A percentile compares a stretch with the other conserved stretches of the same genome.
Conservation (phyloP, 2,888 invertebrate genomes). For the Melikaiella ostensackeni region DNA sequence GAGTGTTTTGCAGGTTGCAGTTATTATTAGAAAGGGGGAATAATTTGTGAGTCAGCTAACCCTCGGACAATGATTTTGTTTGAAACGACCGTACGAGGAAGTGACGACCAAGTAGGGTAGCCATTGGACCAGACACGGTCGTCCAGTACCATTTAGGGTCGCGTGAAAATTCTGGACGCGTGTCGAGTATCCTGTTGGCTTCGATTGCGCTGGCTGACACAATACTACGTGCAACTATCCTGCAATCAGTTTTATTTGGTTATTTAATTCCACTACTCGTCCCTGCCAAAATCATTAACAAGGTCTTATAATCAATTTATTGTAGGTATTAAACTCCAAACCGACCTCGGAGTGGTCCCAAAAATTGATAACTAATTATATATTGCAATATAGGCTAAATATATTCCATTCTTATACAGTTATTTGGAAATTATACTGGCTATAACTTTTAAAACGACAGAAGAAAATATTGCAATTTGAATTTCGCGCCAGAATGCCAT, state of each 20-base stretch:
- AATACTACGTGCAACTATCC: conserved; percentile 68
- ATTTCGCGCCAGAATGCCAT: too few species aligned
- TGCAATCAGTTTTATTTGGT: conserved; percentile 46
- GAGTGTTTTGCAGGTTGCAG: conserved; percentile 1
- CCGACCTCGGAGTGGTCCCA: not conserved
- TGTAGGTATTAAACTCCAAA: not conserved
- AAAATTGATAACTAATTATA: not conserved
- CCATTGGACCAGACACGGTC: conserved; percentile 37
- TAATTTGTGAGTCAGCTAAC: conserved; percentile 34
- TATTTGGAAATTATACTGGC: too few species aligned
- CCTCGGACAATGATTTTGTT: conserved; percentile 38
- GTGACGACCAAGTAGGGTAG: conserved; percentile 37
- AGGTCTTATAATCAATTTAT: not conserved
- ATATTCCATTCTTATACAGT: too few species aligned
- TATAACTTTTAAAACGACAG: too few species aligned
- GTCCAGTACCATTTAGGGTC: conserved; percentile 45
- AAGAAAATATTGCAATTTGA: too few species aligned
- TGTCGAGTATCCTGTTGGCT: conserved; percentile 70
- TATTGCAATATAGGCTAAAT: too few species aligned
- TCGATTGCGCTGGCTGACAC: conserved; percentile 67
- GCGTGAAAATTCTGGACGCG: conserved; percentile 70
- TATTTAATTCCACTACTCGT: conserved; percentile 40
- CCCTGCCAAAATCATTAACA: not conserved
- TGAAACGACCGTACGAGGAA: conserved; percentile 38
- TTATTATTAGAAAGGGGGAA: conserved; percentile 37